Percentiles rank a stretch among this genome's conserved stretches.
These are phyloP conservation scores for Microcebus tavaratra DNA, from an alignment of 2,113 vertebrate species.

Conservation along the genomic window DNA sequence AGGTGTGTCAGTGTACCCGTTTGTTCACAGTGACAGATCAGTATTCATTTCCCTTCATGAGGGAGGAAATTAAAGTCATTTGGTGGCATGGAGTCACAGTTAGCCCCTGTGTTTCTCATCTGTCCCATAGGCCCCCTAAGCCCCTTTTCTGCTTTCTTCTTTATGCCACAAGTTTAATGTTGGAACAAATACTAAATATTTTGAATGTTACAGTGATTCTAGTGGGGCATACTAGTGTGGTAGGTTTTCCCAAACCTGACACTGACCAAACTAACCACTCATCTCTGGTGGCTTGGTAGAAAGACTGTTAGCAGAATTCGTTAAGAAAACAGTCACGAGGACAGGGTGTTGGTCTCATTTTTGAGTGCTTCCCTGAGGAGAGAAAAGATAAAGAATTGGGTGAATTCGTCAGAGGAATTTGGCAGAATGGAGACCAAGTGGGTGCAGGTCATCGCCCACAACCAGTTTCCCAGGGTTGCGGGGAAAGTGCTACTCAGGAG, in stretches of 20 bases:
- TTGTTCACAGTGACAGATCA: accelerated
- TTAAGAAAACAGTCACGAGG: not conserved
- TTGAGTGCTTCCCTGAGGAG: not conserved
- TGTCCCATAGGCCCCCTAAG: not conserved
- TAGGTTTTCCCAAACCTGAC: not conserved
- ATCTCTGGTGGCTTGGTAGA: not conserved
- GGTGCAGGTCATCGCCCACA: conserved; percentile 83
- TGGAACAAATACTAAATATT: not conserved
- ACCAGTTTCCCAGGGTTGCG: conserved; percentile 78
- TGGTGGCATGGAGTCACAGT: not conserved
- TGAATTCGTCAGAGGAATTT: conserved; percentile 69
- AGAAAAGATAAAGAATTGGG: conserved; percentile 28
- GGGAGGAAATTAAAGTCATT: not conserved
- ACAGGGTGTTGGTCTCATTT: not conserved
- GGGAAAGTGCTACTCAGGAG: conserved; percentile 59
- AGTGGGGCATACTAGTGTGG: not conserved
- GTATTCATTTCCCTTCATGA: not conserved
- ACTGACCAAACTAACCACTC: accelerated
- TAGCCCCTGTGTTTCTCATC: not conserved
- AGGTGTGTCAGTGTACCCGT: not conserved
- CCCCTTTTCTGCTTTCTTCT: not conserved
- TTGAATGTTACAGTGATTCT: not conserved
- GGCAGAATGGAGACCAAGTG: conserved; percentile 72
- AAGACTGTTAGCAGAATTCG: conserved; percentile 52
- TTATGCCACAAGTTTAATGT: not conserved